Evolutionary conservation across 2,113 vertebrate species (phyloP).

Genomic region (Trichomycterus rosablanca): DNA sequence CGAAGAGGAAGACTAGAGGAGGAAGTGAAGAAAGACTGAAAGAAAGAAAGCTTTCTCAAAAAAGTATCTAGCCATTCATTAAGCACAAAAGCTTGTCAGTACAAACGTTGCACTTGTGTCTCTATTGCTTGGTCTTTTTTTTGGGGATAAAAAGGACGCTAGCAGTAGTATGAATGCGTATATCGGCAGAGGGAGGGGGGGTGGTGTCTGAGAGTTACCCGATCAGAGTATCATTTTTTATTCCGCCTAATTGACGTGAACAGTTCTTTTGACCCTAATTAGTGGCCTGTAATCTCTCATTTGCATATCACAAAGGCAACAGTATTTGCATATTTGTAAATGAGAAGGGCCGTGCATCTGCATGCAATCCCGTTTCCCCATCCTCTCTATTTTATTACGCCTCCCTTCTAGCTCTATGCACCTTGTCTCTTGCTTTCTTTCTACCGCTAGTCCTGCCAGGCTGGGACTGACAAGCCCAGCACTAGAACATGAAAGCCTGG

Average conservation of each 20-base stretch:
- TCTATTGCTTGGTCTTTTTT: slow-evolving; percentile 62
- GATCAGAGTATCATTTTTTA: slow-evolving; percentile 60
- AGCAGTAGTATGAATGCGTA: slow-evolving; percentile 58
- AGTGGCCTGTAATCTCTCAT: slow-evolving; percentile 84
- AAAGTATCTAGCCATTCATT: too few relatives aligned
- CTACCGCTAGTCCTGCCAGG: slow-evolving; percentile 61
- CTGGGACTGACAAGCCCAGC: slow-evolving; percentile 64
- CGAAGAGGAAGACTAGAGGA: neutral
- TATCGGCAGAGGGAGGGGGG: slow-evolving; percentile 31
- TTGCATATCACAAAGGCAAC: slow-evolving; percentile 88
- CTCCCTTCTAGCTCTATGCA: slow-evolving; percentile 34
- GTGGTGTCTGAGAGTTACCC: slow-evolving; percentile 35
- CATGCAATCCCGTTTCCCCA: slow-evolving; percentile 66
- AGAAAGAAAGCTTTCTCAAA: slow-evolving; percentile 18
- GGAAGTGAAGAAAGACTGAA: slow-evolving; percentile 12
- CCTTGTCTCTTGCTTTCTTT: slow-evolving; percentile 28
- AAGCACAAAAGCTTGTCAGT: slow-evolving; percentile 43
- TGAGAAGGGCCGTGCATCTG: slow-evolving; percentile 75
- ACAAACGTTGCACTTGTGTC: slow-evolving; percentile 20
- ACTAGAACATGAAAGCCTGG: slow-evolving; percentile 58
- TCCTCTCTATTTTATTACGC: slow-evolving; percentile 57
- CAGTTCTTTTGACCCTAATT: slow-evolving; percentile 93
- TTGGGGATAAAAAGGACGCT: too few relatives aligned
- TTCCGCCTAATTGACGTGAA: slow-evolving; percentile 83
- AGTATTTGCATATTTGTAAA: slow-evolving; percentile 89